phyloP scores from a whole-genome alignment of 1,140 invertebrate species.

The Drosophila simulans region DNA sequence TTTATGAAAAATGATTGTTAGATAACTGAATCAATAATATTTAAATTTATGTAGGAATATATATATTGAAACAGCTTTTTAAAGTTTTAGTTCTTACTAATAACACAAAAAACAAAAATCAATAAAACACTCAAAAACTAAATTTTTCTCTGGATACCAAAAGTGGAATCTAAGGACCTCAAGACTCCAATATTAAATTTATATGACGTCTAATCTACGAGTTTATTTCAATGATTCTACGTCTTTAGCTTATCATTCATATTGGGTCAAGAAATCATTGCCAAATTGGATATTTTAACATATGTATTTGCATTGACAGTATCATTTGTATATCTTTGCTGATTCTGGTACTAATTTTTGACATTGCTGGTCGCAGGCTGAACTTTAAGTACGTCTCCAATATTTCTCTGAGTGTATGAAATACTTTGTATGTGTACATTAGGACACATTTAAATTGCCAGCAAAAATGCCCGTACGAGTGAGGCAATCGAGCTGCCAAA shows the following conservation, averaged over 20 bases:
- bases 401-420: not conserved
- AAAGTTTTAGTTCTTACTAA: too few species aligned
- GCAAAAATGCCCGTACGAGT: conserved; percentile 13
- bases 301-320: not conserved
- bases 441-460: conserved; percentile 31
- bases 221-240: not conserved
- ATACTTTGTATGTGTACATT: conserved; percentile 11
- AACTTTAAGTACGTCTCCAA: not conserved
- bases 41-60: too few species aligned
- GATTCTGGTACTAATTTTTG: not conserved
- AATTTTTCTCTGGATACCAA: too few species aligned
- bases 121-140: too few species aligned
- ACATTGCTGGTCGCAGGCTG: not conserved
- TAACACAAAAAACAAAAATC: too few species aligned
- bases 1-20: too few species aligned
- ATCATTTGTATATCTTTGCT: not conserved
- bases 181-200: too few species aligned
- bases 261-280: not conserved
- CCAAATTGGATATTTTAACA: not conserved
- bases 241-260: not conserved
- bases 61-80: too few species aligned
- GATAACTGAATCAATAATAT: too few species aligned
- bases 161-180: too few species aligned
- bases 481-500: conserved; percentile 19
- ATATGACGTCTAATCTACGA: too few species aligned